Conservation (phyloP, 2,888 invertebrate genomes). For the Boloria selene region DNA sequence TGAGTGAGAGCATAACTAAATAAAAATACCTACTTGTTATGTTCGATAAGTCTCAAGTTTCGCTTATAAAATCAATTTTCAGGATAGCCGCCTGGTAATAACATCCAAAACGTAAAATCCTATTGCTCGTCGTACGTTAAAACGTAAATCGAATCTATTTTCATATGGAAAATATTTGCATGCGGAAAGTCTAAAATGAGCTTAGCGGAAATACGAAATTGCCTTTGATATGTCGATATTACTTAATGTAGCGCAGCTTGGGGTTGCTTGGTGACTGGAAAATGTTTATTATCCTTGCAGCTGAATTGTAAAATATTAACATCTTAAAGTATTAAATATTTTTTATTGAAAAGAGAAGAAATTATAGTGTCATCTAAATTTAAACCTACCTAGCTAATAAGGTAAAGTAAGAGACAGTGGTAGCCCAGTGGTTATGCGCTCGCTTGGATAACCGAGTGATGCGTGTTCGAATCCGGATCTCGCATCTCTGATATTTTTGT, state of each 20-base stretch:
- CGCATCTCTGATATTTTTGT: no score
- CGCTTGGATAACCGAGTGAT: no score
- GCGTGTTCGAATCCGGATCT: no score
- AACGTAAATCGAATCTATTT: conserved; percentile 73
- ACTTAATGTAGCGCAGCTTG: conserved; percentile 71
- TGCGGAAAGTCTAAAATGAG: conserved; percentile 70
- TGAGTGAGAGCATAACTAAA: background rate
- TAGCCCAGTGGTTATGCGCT: no score
- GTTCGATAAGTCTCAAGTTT: conserved; percentile 19
- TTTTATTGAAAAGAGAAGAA: no score
- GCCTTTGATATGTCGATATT: conserved; percentile 76
- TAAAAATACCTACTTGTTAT: conserved; percentile 6
- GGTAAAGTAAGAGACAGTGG: no score
- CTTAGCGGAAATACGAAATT: conserved; percentile 73
- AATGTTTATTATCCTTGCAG: conserved; percentile 65
- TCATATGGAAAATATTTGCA: conserved; percentile 68
- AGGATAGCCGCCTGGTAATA: conserved; percentile 25
- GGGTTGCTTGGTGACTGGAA: conserved; percentile 72
- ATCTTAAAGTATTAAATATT: no score
- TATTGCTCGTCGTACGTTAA: conserved; percentile 50
- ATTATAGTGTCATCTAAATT: no score
- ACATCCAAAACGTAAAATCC: conserved; percentile 25
- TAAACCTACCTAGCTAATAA: no score
- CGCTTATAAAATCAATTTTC: conserved; percentile 22
- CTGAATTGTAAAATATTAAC: background rate